Base-by-base conservation (phyloP, 1,140 invertebrate species). In the Spodoptera litura region DNA sequence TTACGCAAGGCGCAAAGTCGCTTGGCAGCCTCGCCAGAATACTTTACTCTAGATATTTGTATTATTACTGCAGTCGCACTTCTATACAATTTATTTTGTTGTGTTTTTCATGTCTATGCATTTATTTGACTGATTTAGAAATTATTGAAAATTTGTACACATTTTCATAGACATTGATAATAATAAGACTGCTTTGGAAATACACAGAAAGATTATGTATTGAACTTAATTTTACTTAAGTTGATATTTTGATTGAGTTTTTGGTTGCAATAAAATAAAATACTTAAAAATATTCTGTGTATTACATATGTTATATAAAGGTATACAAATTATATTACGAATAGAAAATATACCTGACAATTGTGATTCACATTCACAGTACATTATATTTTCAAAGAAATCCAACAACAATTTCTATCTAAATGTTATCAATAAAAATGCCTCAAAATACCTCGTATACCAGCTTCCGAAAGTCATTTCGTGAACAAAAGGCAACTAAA, bases 401-500 rank as follows among this genome's bases (percentile, higher is more conserved):
- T 20, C 20, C 20, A 20, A 20, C 20, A 6, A n/a, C 13, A 59
- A 59, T 27, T 59, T 9, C 9, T 55, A 56, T 3, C 12, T 12
- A 59, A 59, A 59, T 35, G 12, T 59, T 20, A 44, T 35, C 11
- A 58, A 20, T 25, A 5, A 58, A 44, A 38, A 31, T n/a, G 15
- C 13, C 38, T 10, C 70, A 15, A 58, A 73, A 56, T 73, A 38
- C 55, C 15, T 75, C 44, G 13, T 20, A 31, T 64, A 64, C 25
- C 49, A 38, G 58, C 25, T 88, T 92, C 89, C 89, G 83, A 88
- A 88, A 89, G 88, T 89, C 88, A 92, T 91, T 90, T 91, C 82
- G 78, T 78, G 82, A 91, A 91, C 91, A 91, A 92, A 91, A 90
- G 71, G 66, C 78, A 78, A 86, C 85, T 85, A 92, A 93, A 94